Evolutionary conservation across 2,113 vertebrate genomes (phyloP), one percentile per base, ranked within the genome.

Genomic region (Ascaphus truei): DNA sequence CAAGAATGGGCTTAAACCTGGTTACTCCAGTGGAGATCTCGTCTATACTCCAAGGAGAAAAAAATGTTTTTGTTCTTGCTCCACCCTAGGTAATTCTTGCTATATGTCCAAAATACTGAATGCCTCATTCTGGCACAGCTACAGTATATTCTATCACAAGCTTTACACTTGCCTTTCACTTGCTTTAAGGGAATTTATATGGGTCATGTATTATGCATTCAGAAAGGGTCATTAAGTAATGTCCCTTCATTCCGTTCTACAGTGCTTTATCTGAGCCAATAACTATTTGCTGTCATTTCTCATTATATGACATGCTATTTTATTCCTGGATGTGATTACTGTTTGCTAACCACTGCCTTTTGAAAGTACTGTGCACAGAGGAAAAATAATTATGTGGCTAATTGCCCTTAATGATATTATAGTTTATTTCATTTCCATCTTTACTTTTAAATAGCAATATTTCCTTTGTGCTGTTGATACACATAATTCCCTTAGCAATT

Each of bases 401-500:
- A 68, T 68, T 68, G 53, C 30, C 23, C 65, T 68, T 68, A 68
- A 68, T 68, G 53, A 68, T 58, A 58, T 45, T 58, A 58, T 45
- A 20, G 33, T 34, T 68, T 36, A 68, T 68, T 58, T 57, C 12
- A 68, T 68, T 68, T 68, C 65, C 39, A 68, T 56, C 34, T 68
- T 45, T 68, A 18, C 53, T 57, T 16, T 48, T 47, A 48, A 43
- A 47, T 57, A 23, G 52, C 27, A 18, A 30, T 15, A n/a, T 30
- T 45, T 68, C 20, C 48, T 43, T 25, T 39, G 5, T n/a, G 52
- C 37, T 3, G 52, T 9, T 30, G 50, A 55, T 48, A 41, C 5
- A 15, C 16, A n/a, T 66, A 5, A 37, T 20, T 53, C 20, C 33
- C 8, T 25, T 43, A 11, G 39, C 4, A 33, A 5, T 6, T 33